A percentile compares a stretch with the other conserved stretches of the same genome.
Conservation (phyloP, 2,113 vertebrate species). For the Todiramphus saurophagus region DNA sequence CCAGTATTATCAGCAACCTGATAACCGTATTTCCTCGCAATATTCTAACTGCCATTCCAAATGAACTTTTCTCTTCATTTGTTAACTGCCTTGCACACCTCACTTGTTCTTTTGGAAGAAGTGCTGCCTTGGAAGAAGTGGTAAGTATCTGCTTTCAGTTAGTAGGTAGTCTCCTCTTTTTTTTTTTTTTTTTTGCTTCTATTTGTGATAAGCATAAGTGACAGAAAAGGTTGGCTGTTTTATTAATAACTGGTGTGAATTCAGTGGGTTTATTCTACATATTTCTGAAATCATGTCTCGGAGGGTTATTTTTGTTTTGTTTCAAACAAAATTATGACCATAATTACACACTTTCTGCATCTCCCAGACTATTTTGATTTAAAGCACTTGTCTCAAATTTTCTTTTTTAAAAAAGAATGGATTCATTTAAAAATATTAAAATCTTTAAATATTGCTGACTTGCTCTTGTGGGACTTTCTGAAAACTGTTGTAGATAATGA, state of each 20-base stretch:
- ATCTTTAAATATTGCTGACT: not conserved
- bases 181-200: not conserved
- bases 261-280: not conserved
- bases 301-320: not conserved
- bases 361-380: not conserved
- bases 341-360: not conserved
- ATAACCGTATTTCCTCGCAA: constrained; percentile 96
- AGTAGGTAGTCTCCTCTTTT: not conserved
- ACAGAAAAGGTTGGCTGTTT: not conserved
- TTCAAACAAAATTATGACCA: not conserved
- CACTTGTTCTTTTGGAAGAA: constrained; percentile 96
- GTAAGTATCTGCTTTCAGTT: constrained; percentile 74
- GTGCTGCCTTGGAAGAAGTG: constrained; percentile 97
- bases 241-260: not conserved
- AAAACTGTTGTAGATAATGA: not conserved
- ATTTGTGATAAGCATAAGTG: not conserved
- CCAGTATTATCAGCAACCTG: constrained; percentile 96
- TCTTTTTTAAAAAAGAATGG: not conserved
- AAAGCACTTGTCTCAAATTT: not conserved
- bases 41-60: constrained; percentile 92
- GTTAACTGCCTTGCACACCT: constrained; percentile 97
- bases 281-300: not conserved
- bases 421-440: not conserved
- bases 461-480: not conserved
- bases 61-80: constrained; percentile 95